These are phyloP conservation scores for Acromyrmex heyeri DNA, from an alignment of 1,140 invertebrate species.

Conservation along the genomic window DNA sequence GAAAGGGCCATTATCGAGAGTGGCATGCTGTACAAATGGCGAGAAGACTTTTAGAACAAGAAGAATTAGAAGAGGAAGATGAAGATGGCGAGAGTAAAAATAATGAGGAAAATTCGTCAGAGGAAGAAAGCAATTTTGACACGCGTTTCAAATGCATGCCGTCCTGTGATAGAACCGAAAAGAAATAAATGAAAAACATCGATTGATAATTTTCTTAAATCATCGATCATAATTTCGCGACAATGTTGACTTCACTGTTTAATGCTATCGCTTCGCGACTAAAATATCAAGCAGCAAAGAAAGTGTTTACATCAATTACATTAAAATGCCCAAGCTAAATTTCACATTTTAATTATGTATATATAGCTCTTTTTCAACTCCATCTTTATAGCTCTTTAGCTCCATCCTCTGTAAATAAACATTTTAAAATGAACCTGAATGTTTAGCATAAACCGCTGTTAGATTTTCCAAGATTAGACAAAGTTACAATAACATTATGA, in stretches of 20 bases:
- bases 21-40: constrained; percentile 97
- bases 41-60: constrained; percentile 95
- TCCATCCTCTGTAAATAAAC: constrained; percentile 52
- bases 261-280: not conserved
- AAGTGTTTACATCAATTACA: constrained; percentile 14
- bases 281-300: constrained; percentile 10
- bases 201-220: constrained; percentile 57
- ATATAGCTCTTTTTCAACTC: constrained; percentile 20
- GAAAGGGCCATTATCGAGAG: constrained; percentile 99
- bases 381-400: constrained; percentile 16
- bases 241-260: constrained; percentile 1
- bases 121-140: constrained; percentile 89
- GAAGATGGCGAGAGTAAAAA: constrained; percentile 83
- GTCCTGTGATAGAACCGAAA: constrained; percentile 77
- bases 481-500: not conserved
- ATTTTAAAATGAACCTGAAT: constrained; percentile 14
- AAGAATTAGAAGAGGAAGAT: constrained; percentile 92
- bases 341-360: constrained; percentile 3
- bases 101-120: constrained; percentile 87
- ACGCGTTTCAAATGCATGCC: constrained; percentile 83
- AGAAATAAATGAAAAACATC: constrained; percentile 64
- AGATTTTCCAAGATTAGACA: constrained; percentile 38
- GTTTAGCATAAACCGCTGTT: constrained; percentile 45
- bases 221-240: not conserved
- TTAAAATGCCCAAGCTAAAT: constrained; percentile 33